A percentile compares a stretch with the other conserved stretches of the same genome.
These are phyloP conservation scores for Fistularia commersonii DNA, from an alignment of 2,797 vertebrate genomes.

Conservation along the genomic window DNA sequence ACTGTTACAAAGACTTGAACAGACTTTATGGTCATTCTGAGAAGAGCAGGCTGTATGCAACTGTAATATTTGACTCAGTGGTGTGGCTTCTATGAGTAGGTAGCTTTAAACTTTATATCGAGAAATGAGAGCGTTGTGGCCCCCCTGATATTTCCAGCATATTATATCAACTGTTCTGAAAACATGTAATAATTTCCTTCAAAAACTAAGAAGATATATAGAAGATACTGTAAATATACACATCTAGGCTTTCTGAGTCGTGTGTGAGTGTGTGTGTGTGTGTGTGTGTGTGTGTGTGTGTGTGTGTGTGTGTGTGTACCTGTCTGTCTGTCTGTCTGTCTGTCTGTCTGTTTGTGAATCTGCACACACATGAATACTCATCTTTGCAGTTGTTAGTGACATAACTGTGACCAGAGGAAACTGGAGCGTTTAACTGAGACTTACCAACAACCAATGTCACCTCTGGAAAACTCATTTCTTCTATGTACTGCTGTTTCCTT, in stretches of 20 bases:
- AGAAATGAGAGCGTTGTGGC: too few relatives aligned
- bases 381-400: conserved; percentile 21
- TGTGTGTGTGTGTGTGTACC: background rate
- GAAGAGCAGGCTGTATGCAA: too few relatives aligned
- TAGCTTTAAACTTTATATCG: too few relatives aligned
- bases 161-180: background rate
- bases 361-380: conserved; percentile 16
- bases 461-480: conserved; percentile 31
- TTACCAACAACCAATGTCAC: conserved; percentile 33
- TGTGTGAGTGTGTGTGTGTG: background rate
- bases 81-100: too few relatives aligned
- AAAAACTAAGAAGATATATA: too few relatives aligned
- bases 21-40: too few relatives aligned
- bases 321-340: too few relatives aligned
- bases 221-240: too few relatives aligned
- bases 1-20: too few relatives aligned
- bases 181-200: too few relatives aligned
- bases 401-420: conserved; percentile 30
- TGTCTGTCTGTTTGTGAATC: conserved; percentile 4
- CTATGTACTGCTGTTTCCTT: conserved; percentile 6
- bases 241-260: too few relatives aligned
- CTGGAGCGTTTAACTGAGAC: conserved; percentile 28
- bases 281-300: background rate
- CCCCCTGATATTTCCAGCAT: background rate
- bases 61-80: too few relatives aligned